Evolutionary conservation across 2,888 invertebrate genomes (phyloP).

Genomic region (Frankliniella fusca): DNA sequence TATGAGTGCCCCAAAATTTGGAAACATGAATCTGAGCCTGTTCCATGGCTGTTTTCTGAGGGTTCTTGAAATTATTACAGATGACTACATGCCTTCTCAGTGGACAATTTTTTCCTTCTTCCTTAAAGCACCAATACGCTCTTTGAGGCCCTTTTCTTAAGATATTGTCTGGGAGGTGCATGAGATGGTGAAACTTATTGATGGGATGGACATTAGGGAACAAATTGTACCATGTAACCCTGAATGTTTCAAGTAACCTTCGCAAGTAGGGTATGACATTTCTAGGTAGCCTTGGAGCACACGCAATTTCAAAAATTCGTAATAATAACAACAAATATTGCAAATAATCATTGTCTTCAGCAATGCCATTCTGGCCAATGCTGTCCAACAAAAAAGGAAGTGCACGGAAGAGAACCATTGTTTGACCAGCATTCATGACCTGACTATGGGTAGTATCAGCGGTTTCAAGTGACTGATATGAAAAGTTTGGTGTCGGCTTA

Average conservation of each 20-base stretch:
- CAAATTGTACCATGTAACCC: not conserved
- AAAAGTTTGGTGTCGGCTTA: not conserved
- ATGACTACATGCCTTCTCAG: not conserved
- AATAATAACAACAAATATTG: not conserved
- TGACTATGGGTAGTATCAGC: not conserved
- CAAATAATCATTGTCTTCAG: not conserved
- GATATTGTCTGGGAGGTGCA: not conserved
- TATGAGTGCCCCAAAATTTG: not conserved
- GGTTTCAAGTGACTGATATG: not conserved
- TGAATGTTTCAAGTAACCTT: not conserved
- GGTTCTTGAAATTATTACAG: not conserved
- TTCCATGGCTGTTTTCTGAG: not conserved
- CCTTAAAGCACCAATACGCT: not conserved
- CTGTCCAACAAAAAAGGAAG: not conserved
- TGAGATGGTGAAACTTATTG: not conserved
- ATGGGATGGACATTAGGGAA: not conserved
- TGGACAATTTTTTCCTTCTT: not conserved
- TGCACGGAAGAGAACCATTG: not conserved
- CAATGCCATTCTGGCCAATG: not conserved
- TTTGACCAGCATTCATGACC: not conserved
- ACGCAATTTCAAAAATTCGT: not conserved
- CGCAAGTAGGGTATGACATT: not conserved
- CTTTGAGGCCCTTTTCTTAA: too few species aligned
- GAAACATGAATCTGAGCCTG: not conserved
- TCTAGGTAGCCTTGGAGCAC: not conserved